A percentile compares a stretch with the other conserved stretches of the same genome.
phyloP scores from a whole-genome alignment of 2,113 vertebrate genomes.

The Tragulus kanchil region DNA sequence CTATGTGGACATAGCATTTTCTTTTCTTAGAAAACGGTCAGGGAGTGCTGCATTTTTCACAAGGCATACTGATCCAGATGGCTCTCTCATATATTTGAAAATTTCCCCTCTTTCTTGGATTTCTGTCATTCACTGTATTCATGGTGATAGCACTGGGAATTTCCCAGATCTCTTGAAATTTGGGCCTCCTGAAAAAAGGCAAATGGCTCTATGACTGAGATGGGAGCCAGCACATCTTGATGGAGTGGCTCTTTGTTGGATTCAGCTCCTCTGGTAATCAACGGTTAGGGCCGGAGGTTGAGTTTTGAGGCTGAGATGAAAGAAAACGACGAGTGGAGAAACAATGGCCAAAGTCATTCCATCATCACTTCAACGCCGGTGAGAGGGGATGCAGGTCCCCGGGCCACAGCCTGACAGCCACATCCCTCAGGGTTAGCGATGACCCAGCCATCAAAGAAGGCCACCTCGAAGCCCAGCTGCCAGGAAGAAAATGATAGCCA shows the following conservation, averaged over 20 bases:
- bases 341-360: neutral
- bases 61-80: neutral
- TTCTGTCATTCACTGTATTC: neutral
- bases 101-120: neutral
- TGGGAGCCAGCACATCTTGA: neutral
- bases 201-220: neutral
- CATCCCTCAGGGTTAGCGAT: neutral
- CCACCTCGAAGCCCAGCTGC: slow-evolving; percentile 10
- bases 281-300: neutral
- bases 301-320: slow-evolving; percentile 4
- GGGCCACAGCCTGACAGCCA: neutral
- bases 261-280: neutral
- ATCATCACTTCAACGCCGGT: neutral
- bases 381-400: neutral
- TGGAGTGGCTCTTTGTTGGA: neutral
- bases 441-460: slow-evolving; percentile 39
- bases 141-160: neutral
- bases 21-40: neutral
- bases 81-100: neutral
- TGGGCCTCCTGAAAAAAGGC: neutral
- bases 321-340: neutral
- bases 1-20: neutral
- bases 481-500: slow-evolving; percentile 50
- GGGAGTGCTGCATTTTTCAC: neutral
- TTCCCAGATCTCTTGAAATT: neutral